A percentile compares a stretch with the other conserved stretches of the same genome.
phyloP scores from a whole-genome alignment of 1,140 invertebrate species.

The Plectrocnemia conspersa region DNA sequence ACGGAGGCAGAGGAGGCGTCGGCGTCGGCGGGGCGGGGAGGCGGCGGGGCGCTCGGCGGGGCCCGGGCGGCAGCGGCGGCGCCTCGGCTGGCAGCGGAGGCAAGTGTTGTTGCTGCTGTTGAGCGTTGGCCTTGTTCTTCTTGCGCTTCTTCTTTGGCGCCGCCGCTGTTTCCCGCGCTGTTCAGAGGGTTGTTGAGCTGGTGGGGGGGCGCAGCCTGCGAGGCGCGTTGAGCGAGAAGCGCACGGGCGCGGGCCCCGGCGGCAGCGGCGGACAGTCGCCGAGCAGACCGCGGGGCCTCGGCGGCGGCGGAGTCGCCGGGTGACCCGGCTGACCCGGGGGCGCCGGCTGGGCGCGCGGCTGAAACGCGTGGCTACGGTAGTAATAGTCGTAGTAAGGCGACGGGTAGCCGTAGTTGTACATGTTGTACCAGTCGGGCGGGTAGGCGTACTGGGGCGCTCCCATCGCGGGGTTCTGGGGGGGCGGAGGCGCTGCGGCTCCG shows the following conservation, averaged over 20 bases:
- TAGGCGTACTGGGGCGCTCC: background rate
- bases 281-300: conserved; percentile 40
- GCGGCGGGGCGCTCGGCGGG: conserved; percentile 31
- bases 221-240: conserved; percentile 45
- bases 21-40: conserved; percentile 27
- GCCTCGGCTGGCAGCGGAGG: conserved; percentile 58
- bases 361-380: background rate
- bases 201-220: conserved; percentile 23
- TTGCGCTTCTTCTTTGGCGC: conserved; percentile 71
- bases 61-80: conserved; percentile 49
- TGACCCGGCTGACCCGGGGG: background rate
- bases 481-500: background rate
- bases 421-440: background rate
- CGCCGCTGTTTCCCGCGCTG: conserved; percentile 54
- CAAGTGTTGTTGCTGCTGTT: conserved; percentile 40
- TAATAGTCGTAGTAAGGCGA: background rate
- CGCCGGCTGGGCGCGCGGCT: background rate
- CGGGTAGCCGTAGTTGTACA: conserved; percentile 2
- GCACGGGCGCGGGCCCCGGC: conserved; percentile 40
- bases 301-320: conserved; percentile 33
- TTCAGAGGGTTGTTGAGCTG: conserved; percentile 46
- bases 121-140: conserved; percentile 60
- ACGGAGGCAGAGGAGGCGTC: conserved; percentile 22
- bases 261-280: conserved; percentile 45
- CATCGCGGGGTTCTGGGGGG: background rate